A percentile compares a stretch with the other conserved stretches of the same genome.
Conservation (phyloP, 2,797 vertebrate species). For the Phrynocephalus vlangalii region DNA sequence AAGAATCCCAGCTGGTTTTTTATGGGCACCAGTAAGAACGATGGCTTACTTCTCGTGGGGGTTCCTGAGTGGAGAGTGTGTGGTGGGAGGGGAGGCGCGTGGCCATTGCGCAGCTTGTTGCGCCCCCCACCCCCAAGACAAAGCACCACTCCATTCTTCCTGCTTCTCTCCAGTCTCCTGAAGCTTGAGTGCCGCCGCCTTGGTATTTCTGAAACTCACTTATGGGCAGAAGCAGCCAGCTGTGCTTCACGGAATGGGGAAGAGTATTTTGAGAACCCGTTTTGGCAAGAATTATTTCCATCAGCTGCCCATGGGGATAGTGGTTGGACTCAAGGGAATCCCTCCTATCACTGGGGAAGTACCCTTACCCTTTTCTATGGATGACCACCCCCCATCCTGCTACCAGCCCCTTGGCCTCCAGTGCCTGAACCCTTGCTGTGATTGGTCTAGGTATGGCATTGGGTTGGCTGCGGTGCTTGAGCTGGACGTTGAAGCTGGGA, state of each 20-base stretch:
- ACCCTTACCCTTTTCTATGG: neutral
- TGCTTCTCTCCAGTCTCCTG: too few species aligned
- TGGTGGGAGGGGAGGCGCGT: neutral
- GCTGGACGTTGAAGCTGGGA: neutral
- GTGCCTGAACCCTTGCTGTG: neutral
- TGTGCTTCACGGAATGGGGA: neutral
- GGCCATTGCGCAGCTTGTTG: neutral
- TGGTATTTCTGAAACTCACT: neutral
- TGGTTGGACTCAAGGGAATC: neutral
- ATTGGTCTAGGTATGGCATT: neutral
- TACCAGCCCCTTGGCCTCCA: neutral
- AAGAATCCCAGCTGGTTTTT: slow-evolving; percentile 97
- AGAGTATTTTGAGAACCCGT: neutral
- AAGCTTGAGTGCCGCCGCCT: too few species aligned
- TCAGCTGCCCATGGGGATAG: neutral
- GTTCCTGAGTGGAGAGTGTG: neutral
- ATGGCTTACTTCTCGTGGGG: fast-evolving
- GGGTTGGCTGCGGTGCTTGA: neutral
- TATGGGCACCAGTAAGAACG: slow-evolving; percentile 91
- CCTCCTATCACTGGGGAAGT: neutral
- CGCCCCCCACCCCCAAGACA: neutral
- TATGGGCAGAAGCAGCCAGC: too few species aligned
- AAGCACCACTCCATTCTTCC: neutral
- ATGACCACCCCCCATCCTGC: neutral
- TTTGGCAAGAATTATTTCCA: neutral